Conservation (phyloP, 2,888 invertebrate genomes). For the Steromphala cineraria region DNA sequence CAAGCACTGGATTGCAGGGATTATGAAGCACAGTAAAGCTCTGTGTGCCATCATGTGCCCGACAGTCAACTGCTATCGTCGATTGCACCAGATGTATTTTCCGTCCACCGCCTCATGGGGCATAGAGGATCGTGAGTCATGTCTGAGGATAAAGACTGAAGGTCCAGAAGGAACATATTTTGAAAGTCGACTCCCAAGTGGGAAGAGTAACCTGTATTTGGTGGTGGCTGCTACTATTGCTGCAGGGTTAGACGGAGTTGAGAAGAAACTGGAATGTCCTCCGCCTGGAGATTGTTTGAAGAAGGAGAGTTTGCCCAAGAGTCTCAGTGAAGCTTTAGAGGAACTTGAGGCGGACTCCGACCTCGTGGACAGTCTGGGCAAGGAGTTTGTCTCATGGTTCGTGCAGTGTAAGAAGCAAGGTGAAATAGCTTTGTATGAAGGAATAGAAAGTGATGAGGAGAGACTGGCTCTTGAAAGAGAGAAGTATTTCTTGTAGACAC, state of each 20-base stretch:
- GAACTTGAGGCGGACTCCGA: constrained; percentile 20
- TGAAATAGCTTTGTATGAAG: constrained; percentile 1
- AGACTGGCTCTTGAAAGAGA: not conserved
- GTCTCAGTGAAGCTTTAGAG: constrained; percentile 10
- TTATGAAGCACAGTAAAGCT: constrained; percentile 31
- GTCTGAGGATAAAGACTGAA: constrained; percentile 25
- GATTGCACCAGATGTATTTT: constrained; percentile 5
- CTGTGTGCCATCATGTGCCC: constrained; percentile 34
- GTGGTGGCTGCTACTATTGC: constrained; percentile 36
- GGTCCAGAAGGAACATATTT: constrained; percentile 29
- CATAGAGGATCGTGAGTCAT: constrained; percentile 25
- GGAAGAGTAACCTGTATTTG: constrained; percentile 35
- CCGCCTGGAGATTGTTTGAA: not conserved
- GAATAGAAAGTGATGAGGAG: not conserved
- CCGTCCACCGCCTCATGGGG: constrained; percentile 34
- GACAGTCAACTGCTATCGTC: constrained; percentile 36
- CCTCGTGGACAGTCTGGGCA: constrained; percentile 18
- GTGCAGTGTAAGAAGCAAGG: constrained; percentile 9
- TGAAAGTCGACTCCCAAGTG: constrained; percentile 36
- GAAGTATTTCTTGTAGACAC: not conserved
- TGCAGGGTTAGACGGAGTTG: constrained; percentile 39
- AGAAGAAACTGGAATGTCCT: constrained; percentile 30
- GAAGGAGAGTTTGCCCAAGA: constrained; percentile 21
- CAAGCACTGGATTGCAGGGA: constrained; percentile 37
- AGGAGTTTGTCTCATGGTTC: constrained; percentile 20